Evolutionary conservation across 2,888 invertebrate genomes (phyloP), one percentile per base, ranked within the genome.

Genomic region (Acanthosoma haemorrhoidale): DNA sequence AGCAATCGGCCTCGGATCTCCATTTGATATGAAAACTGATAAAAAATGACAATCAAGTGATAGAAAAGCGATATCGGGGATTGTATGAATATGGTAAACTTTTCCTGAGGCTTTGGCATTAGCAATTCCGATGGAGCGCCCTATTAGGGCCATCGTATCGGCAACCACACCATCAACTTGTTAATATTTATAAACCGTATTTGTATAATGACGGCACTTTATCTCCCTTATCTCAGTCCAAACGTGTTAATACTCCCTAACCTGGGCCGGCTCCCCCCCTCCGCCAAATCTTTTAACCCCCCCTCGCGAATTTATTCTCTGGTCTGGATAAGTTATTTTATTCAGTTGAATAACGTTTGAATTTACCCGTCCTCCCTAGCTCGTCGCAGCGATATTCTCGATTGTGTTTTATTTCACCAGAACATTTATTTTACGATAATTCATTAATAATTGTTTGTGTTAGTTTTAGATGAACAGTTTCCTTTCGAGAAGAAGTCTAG

Each of bases 101-200:
- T 36, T 61, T 8, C 32, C 16, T 18, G 32, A 61, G 21, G 32
- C 34, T 36, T 31, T 34, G 36, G 18, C 13, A 61, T 61, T 61
- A 36, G 61, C 34, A 61, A 61, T 61, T 61, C 61, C 32, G 21
- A 61, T 61, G 61, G 18, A 16, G 61, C 34, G 15, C 34, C 36
- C 36, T 21, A 34, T 21, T 21, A 32, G 21, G 32, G 34, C 18
- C 38, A 21, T 61, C 59, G 21, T 34, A 61, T 61, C 36, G 61
- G 32, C 36, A 61, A 34, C 21, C 61, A 61, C 34, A 34, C 61
- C 34, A n/a, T 21, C 34, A 18, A 3, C 61, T 61, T 15, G 32
- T 61, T 61, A 61, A 61, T 61, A 61, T 61, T 61, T 61, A 61
- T 61, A 61, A 59, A 34, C 36, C 34, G 34, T 61, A 61, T 61